Evolutionary conservation across 2,113 vertebrate genomes (phyloP).

Genomic region (Hyperopisus bebe): DNA sequence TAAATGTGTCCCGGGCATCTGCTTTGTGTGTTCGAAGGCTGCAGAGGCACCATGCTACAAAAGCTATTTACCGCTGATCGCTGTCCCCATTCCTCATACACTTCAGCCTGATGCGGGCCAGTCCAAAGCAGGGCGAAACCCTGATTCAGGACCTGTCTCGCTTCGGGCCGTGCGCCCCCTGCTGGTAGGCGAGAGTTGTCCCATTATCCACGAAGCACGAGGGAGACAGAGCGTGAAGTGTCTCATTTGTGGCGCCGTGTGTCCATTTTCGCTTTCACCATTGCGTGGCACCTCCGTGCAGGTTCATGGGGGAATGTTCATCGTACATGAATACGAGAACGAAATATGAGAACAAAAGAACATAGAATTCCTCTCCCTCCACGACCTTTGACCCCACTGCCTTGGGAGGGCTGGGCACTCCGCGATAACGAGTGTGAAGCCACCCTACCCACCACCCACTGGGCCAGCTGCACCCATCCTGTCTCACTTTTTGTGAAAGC

Average conservation of each 20-base stretch:
- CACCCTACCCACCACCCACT: no score
- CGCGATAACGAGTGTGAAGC: not conserved
- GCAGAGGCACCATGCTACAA: slow-evolving; percentile 22
- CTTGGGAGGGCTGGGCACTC: not conserved
- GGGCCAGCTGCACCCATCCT: not conserved
- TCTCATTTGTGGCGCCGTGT: not conserved
- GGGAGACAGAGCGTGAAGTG: not conserved
- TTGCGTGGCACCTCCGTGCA: not conserved
- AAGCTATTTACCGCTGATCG: slow-evolving; percentile 31
- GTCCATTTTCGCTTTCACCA: not conserved
- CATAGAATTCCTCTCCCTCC: not conserved
- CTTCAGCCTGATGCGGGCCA: not conserved
- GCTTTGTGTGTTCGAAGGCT: slow-evolving; percentile 23
- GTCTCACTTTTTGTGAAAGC: not conserved
- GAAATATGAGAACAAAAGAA: not conserved
- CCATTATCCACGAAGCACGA: not conserved
- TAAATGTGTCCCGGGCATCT: slow-evolving; percentile 35
- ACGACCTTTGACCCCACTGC: not conserved
- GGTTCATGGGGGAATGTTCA: not conserved
- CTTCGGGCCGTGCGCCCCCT: not conserved
- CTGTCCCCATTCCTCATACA: not conserved
- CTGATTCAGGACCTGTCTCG: not conserved
- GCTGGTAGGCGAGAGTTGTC: not conserved
- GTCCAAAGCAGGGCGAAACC: not conserved
- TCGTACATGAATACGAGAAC: not conserved